Evolutionary conservation across 2,888 invertebrate species (phyloP), one percentile per base, ranked within the genome.

Genomic region (Boloria selene): DNA sequence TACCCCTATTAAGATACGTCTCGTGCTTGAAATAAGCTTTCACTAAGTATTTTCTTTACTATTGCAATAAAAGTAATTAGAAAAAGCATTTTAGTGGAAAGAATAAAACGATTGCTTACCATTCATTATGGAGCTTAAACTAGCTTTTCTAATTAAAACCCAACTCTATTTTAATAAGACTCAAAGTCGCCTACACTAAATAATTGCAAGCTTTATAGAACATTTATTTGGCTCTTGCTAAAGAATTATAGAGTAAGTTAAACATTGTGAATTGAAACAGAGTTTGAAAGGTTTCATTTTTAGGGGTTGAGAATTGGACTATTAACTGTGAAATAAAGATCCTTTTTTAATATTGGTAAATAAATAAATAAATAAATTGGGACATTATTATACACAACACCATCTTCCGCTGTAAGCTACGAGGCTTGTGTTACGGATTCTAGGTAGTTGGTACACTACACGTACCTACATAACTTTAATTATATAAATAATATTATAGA

Each of bases 61-160:
- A 13, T 58, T 26, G 52, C 52, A 55, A 62, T 66, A 58, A 66
- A 62, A 53, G 44, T 67, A 67, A 67, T 67, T 63, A 59, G 49
- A 53, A 63, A 62, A 55, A 51, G 42, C 59, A 42, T 67, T 67
- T 50, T 6, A 54, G 31, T 38, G 16, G 31, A 54, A 59, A 67
- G 51, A 56, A 59, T 63, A 59, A 58, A 58, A 63, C 53, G 26
- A 26, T 58, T 64, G 62, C 50, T 63, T 59, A 63, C 51, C 44
- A 59, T 67, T 54, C 42, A 59, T 42, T 67, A 58, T 18, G 17
- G 49, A 6, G 13, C 13, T n/a, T 49, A 3, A 26, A 22, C 0
- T 16, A 18, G 14, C n/a, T 7, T 5, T 55, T 42, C 7, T 2
- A 18, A 18, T 55, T 54, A 18, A 14, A 42, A 44, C 55, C 18